Conservation (phyloP, 2,797 vertebrate genomes). For the Myripristis murdjan region DNA sequence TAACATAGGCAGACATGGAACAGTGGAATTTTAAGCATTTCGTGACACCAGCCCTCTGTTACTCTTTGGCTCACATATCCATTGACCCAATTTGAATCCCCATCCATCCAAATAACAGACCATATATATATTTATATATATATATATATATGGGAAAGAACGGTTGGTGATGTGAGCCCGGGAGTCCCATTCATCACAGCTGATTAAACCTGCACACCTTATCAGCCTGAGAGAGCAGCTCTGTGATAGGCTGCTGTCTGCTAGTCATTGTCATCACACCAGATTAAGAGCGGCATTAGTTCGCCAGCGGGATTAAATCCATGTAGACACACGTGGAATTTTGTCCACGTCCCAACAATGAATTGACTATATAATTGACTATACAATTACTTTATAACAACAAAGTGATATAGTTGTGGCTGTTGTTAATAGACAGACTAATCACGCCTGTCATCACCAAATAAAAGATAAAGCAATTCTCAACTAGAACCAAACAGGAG, state of each 20-base stretch:
- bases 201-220: conserved; percentile 70
- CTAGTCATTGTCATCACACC: conserved; percentile 42
- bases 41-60: too few species aligned
- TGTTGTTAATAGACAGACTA: not conserved
- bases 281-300: conserved; percentile 57
- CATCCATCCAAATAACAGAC: conserved; percentile 16
- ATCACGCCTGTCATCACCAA: too few species aligned
- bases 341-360: conserved; percentile 28
- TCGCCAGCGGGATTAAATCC: conserved; percentile 56
- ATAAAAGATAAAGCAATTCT: too few species aligned
- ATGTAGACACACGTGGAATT: conserved; percentile 34
- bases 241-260: conserved; percentile 43
- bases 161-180: conserved; percentile 45
- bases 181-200: conserved; percentile 35
- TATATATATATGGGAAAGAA: not conserved
- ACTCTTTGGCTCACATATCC: not conserved
- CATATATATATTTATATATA: not conserved
- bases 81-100: not conserved
- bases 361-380: not conserved
- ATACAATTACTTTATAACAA: not conserved
- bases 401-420: not conserved
- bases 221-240: conserved; percentile 50
- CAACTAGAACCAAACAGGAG: too few species aligned
- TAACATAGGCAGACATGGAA: too few species aligned
- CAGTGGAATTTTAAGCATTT: too few species aligned